A percentile compares a stretch with the other conserved stretches of the same genome.
Evolutionary conservation across 2,888 invertebrate species (phyloP).

Genomic region (Conchocele bisecta): DNA sequence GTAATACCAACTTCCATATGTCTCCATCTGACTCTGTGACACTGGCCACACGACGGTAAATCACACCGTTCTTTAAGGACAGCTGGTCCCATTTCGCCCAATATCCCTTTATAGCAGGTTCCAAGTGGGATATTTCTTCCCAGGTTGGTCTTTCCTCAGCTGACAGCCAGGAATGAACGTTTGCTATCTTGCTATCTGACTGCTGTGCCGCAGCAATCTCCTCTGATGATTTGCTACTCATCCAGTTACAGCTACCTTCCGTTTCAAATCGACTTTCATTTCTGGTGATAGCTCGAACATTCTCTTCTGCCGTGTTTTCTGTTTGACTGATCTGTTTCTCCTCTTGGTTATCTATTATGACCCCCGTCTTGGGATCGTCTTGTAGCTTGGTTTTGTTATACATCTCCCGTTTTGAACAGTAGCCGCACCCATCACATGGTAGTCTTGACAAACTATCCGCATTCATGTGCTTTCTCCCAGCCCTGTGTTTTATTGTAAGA

Average conservation of each 20-base stretch:
- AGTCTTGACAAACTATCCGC: conserved; percentile 37
- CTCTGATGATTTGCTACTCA: no score
- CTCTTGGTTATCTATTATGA: neutral
- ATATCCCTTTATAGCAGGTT: neutral
- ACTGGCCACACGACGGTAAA: neutral
- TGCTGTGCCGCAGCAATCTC: neutral
- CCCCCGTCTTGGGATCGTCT: neutral
- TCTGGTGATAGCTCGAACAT: neutral
- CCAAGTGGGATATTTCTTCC: neutral
- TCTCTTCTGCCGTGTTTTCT: neutral
- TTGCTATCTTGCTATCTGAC: neutral
- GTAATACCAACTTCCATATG: neutral
- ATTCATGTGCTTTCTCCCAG: conserved; percentile 41
- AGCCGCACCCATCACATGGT: conserved; percentile 20
- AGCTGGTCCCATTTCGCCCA: neutral
- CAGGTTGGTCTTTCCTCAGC: neutral
- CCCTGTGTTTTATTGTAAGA: conserved; percentile 31
- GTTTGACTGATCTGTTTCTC: neutral
- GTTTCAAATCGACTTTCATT: no score
- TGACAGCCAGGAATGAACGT: neutral
- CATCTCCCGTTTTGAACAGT: conserved; percentile 7
- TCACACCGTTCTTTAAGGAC: neutral
- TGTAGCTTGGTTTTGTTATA: neutral
- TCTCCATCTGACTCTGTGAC: neutral
- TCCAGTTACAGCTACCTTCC: no score